Evolutionary conservation across 1,140 invertebrate genomes (phyloP).

Genomic region (Euborellia annulipes): DNA sequence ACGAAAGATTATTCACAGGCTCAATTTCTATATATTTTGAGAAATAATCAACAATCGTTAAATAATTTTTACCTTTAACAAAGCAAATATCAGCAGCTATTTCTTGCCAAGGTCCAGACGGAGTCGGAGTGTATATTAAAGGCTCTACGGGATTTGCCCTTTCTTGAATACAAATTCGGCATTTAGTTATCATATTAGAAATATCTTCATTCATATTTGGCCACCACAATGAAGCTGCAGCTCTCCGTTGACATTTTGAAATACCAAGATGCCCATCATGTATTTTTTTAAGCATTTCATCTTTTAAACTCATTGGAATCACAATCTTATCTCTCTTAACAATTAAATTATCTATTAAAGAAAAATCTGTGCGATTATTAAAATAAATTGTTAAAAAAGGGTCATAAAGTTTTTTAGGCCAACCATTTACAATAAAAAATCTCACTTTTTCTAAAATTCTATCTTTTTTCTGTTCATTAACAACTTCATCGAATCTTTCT

Average conservation of each 20-base stretch:
- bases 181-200: background rate
- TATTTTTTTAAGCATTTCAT: background rate
- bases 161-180: background rate
- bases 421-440: no score
- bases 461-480: no score
- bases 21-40: constrained; percentile 2
- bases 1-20: background rate
- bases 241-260: background rate
- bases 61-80: background rate
- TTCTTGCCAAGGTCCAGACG: background rate
- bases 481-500: no score
- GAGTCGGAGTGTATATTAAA: background rate
- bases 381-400: background rate
- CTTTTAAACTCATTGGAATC: background rate
- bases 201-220: constrained; percentile 1
- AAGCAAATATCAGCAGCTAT: background rate
- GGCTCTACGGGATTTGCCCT: background rate
- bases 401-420: no score
- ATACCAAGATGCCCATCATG: constrained; percentile 4
- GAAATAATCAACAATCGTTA: background rate
- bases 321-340: background rate
- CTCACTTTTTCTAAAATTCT: no score
- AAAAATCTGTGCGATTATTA: no score
- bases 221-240: constrained; percentile 1
- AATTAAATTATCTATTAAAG: no score